These are phyloP conservation scores for Prosopocoilus inquinatus DNA, from an alignment of 2,888 invertebrate genomes.

Conservation along the genomic window DNA sequence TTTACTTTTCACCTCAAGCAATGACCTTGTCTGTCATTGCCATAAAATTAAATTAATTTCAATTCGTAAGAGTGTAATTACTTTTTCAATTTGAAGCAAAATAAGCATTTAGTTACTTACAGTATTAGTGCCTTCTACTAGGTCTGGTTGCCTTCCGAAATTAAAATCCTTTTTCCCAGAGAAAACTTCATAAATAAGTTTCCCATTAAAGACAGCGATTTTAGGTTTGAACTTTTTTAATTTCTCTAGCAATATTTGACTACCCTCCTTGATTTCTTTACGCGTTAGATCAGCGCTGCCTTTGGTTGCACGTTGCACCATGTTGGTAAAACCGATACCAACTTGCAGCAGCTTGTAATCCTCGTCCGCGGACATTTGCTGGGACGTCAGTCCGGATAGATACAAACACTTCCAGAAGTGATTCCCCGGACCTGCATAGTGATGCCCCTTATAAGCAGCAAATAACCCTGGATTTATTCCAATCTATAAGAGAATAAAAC, in stretches of 20 bases:
- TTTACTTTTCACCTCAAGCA: no score
- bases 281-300: constrained; percentile 93
- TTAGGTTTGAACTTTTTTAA: constrained; percentile 90
- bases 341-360: constrained; percentile 90
- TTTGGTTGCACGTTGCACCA: constrained; percentile 93
- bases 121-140: constrained; percentile 90
- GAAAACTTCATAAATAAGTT: constrained; percentile 96
- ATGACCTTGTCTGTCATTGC: no score
- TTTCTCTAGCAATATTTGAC: constrained; percentile 84
- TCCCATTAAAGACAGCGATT: constrained; percentile 98
- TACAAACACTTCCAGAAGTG: constrained; percentile 99
- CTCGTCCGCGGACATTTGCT: constrained; percentile 95
- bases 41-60: no score
- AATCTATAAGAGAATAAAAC: constrained; percentile 64
- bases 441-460: constrained; percentile 97
- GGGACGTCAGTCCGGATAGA: constrained; percentile 88
- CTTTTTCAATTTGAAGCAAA: no score
- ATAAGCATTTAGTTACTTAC: constrained; percentile 57
- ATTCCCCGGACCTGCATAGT: constrained; percentile 98
- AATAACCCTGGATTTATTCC: constrained; percentile 97
- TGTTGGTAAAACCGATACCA: constrained; percentile 98
- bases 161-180: constrained; percentile 96
- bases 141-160: constrained; percentile 93
- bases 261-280: constrained; percentile 92
- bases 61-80: no score